Conservation (phyloP, 2,113 vertebrate genomes). For the Anolis sagrei region DNA sequence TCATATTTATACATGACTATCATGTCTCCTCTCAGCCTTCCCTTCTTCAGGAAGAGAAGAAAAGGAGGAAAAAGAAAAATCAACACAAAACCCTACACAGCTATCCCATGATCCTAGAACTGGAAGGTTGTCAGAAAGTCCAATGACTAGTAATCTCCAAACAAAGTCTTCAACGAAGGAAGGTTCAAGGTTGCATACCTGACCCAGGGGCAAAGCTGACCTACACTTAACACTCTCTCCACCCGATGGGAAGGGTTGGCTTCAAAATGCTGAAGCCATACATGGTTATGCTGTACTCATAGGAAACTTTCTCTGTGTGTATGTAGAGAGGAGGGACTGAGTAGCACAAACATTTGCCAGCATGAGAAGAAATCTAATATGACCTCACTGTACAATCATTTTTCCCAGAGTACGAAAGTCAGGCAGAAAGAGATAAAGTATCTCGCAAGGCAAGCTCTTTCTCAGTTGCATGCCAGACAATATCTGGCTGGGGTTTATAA, state of each 20-base stretch:
- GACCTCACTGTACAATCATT: slow-evolving; percentile 56
- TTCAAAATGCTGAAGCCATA: background rate
- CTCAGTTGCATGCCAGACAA: slow-evolving; percentile 59
- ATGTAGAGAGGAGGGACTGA: background rate
- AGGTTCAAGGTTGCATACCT: background rate
- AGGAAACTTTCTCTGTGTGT: background rate
- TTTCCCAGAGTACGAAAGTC: slow-evolving; percentile 69
- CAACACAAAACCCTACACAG: too few relatives aligned
- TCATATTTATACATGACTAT: too few relatives aligned
- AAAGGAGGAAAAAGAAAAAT: too few relatives aligned
- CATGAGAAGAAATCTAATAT: slow-evolving; percentile 8
- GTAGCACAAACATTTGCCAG: background rate
- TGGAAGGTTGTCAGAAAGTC: too few relatives aligned
- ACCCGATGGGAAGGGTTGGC: background rate
- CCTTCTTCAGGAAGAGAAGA: too few relatives aligned
- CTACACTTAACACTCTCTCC: background rate
- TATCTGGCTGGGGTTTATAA: slow-evolving; percentile 64
- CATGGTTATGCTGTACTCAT: background rate
- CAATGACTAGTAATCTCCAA: background rate
- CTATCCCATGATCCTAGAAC: too few relatives aligned
- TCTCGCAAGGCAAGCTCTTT: slow-evolving; percentile 64
- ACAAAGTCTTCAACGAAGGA: background rate
- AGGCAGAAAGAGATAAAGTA: slow-evolving; percentile 69
- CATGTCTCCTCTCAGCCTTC: too few relatives aligned
- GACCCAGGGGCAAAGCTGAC: background rate